Conservation (phyloP, 1,140 invertebrate species). For the Reticulitermes speratus region DNA sequence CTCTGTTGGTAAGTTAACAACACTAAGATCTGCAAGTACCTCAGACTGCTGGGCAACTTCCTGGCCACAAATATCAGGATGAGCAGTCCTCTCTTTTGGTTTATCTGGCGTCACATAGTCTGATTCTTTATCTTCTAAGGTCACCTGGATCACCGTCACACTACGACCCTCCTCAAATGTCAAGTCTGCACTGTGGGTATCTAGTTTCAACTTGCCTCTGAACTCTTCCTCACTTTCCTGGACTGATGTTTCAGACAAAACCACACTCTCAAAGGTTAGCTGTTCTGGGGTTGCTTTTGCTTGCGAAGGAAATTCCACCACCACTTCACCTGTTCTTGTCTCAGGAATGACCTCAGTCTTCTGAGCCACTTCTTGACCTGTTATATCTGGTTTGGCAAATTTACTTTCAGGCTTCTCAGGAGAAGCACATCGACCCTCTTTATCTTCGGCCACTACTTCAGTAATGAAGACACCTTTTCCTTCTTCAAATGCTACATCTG, state of each 20-base stretch:
- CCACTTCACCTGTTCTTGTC: conserved; percentile 42
- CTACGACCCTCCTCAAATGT: conserved; percentile 49
- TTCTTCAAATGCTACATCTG: conserved; percentile 40
- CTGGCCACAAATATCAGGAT: conserved; percentile 47
- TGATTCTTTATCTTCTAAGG: conserved; percentile 47
- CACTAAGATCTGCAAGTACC: conserved; percentile 40
- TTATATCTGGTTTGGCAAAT: conserved; percentile 39
- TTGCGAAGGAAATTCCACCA: conserved; percentile 38
- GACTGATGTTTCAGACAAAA: conserved; percentile 40
- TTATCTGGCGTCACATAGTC: conserved; percentile 38
- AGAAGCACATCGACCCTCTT: conserved; percentile 37
- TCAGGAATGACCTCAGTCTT: conserved; percentile 41
- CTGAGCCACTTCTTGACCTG: conserved; percentile 45
- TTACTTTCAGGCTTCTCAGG: conserved; percentile 24
- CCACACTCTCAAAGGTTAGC: conserved; percentile 42
- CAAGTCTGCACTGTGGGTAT: conserved; percentile 42
- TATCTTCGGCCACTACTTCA: conserved; percentile 40
- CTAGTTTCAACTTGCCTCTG: conserved; percentile 25
- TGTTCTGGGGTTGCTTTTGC: conserved; percentile 38
- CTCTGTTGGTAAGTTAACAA: conserved; percentile 35
- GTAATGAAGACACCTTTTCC: conserved; percentile 39
- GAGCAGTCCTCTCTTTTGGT: conserved; percentile 46
- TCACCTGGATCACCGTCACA: conserved; percentile 50
- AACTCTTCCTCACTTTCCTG: conserved; percentile 34
- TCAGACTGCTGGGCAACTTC: conserved; percentile 48